phyloP scores from a whole-genome alignment of 2,797 vertebrate genomes.

The Ispidina picta region DNA sequence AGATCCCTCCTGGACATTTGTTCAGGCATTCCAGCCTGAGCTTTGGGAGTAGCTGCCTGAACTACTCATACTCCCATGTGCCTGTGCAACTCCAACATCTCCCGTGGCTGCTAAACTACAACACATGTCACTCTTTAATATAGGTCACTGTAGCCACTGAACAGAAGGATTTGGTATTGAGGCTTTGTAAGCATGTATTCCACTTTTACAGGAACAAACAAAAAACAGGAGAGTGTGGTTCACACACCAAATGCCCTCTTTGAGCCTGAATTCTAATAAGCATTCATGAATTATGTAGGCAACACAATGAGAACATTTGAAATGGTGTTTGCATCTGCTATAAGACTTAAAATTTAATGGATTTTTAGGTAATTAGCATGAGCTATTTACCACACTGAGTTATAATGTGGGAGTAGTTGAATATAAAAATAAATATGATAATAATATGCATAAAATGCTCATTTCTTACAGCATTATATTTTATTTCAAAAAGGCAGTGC shows the following conservation, averaged over 20 bases:
- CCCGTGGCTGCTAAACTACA: background rate
- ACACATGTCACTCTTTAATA: background rate
- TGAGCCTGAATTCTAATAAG: slow-evolving; percentile 61
- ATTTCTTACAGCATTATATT: slow-evolving; percentile 73
- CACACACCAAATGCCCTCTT: slow-evolving; percentile 24
- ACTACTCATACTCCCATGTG: background rate
- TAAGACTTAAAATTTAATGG: slow-evolving; percentile 74
- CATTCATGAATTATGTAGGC: slow-evolving; percentile 68
- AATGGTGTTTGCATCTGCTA: slow-evolving; percentile 76
- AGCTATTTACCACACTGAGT: slow-evolving; percentile 75
- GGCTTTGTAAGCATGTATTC: background rate
- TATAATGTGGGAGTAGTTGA: slow-evolving; percentile 74
- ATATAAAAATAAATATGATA: slow-evolving; percentile 81
- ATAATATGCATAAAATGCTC: slow-evolving; percentile 78
- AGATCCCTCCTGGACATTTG: background rate
- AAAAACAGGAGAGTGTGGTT: background rate
- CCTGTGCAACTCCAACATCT: background rate
- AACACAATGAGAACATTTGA: slow-evolving; percentile 69
- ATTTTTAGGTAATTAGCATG: slow-evolving; percentile 80
- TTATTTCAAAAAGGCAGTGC: slow-evolving; percentile 61
- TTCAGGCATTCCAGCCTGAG: background rate
- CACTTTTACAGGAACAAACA: background rate
- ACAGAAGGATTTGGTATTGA: background rate
- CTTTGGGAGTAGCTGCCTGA: background rate
- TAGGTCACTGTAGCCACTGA: background rate